Base-by-base conservation (phyloP, 2,888 invertebrate species). In the Coleophora flavipennella region DNA sequence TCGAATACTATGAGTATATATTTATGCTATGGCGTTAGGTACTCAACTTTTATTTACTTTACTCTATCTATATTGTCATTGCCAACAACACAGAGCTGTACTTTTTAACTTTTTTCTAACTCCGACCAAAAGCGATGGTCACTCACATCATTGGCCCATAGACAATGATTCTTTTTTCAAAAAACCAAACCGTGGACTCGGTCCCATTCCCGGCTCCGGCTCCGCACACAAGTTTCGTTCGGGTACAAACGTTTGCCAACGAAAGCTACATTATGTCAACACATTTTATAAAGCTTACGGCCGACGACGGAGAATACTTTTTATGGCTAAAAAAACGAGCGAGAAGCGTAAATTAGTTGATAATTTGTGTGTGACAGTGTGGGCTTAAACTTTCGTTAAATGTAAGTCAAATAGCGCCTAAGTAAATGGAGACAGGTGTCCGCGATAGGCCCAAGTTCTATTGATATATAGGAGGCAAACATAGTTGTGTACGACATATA, bases 351-450 rank as follows among this genome's bases (percentile, higher is more conserved):
- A 81, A 83, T 83, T 83, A 81, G 74, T 76, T 78, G 79, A 77
- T 81, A 83, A 83, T 83, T 75, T 75, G 74, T 78, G 75, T 79
- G 78, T 68, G 79, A 76, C 72, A 69, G 58, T 55, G 62, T 67
- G 50, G 61, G 64, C 56, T 67, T 77, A 71, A 77, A 78, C 68
- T 81, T 78, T 73, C 70, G 79, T 83, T 80, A 83, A 83, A 80
- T 70, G 71, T 68, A 66, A 73, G 61, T 55, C 62, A 80, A 81
- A 83, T 76, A 81, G 28, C 46, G 65, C 83, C 83, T 84, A 84
- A 81, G 74, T 68, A 81, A 81, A 84, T 72, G 76, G 62, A 68
- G 78, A 77, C 83, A 84, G 83, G 83, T 84, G 83, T 75, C 70
- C 72, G 49, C 62, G 68, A 73, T 70, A 71, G 66, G 60, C 50